Evolutionary conservation across 2,888 invertebrate genomes (phyloP), one percentile per base, ranked within the genome.

Genomic region (Pyrochroa serraticornis): DNA sequence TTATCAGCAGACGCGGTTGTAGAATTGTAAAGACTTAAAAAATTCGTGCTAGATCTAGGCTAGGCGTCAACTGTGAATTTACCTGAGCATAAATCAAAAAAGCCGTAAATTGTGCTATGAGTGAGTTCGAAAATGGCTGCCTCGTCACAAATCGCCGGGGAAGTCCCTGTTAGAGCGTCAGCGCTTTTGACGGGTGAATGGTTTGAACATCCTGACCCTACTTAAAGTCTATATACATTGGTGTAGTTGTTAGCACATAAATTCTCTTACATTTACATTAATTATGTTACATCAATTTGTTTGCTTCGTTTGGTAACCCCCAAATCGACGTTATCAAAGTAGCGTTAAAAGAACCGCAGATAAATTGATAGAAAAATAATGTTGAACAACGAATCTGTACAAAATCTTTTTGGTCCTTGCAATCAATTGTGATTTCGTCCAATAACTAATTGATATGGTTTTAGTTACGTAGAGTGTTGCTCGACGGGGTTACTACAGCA

Each of bases 191-290:
- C 37, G 53, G 56, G 10, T 30, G 49, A 49, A 12, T 30, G 42
- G 32, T 13, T 42, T 34, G 13, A 55, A 56, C 56, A 39, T 39
- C 31, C 54, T 54, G 48, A 32, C 10, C 22, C 35, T 48, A 33
- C 42, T 46, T 35, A 52, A 30, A 22, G 50, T 53, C 58, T 69
- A 69, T 69, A 59, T 67, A 69, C 66, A 69, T 69, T 69, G 69
- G 67, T 68, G 69, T 69, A 65, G 46, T 60, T 59, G 5, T 56
- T 57, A 66, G 63, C 63, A 68, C 66, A 65, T 58, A 36, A 66
- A 44, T 47, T 54, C 36, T 39, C 39, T 12, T 50, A 55, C 49
- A 56, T 45, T 39, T 51, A 49, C 47, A 54, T 57, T 51, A 13
- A 57, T 35, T 52, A 55, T 55, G 43, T 59, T 60, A 53, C 54